Conservation (phyloP, 2,797 vertebrate genomes). For the Crypturellus tataupa region DNA sequence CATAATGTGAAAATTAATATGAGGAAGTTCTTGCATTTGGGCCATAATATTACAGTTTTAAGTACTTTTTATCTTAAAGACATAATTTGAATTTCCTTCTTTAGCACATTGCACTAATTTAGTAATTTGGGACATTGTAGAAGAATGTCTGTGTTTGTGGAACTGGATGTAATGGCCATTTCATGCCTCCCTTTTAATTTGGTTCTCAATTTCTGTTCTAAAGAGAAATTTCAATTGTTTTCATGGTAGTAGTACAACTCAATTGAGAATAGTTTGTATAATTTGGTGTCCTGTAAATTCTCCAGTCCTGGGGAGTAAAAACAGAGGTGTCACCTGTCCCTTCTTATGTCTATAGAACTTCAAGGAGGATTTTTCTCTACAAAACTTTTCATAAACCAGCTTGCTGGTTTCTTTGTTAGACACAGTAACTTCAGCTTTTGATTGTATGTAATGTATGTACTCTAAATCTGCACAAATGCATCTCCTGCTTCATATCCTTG, state of each 20-base stretch:
- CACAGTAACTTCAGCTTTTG: background rate
- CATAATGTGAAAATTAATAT: background rate
- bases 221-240: background rate
- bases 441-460: background rate
- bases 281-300: background rate
- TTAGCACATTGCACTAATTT: background rate
- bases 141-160: background rate
- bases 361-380: background rate
- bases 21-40: too few species aligned
- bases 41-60: background rate
- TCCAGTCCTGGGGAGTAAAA: background rate
- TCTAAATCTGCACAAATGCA: background rate
- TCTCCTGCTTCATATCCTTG: background rate
- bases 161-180: background rate
- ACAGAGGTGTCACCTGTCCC: background rate
- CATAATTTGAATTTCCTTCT: background rate
- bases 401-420: background rate
- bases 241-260: background rate
- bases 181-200: too few species aligned
- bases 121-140: background rate
- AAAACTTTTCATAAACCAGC: background rate
- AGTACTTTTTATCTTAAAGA: background rate
- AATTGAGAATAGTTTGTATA: background rate
- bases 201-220: background rate
- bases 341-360: background rate